Base-by-base conservation (phyloP, 92 coral and sea anemone species). In the Meandrina meandrites region DNA sequence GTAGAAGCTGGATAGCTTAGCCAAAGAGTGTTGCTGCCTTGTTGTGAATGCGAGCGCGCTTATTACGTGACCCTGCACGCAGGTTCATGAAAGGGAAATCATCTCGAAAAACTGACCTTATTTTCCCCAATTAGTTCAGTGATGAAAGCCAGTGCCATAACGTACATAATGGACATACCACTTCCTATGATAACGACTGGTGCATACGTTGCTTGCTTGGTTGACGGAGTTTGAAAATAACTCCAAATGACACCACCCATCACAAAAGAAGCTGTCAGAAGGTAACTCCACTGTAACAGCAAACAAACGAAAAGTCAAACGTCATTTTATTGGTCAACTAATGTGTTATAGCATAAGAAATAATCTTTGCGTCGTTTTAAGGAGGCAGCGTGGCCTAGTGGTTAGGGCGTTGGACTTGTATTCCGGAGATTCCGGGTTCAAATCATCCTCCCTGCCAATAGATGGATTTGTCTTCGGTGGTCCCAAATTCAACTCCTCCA, bases 91-190 rank as follows among this genome's bases (percentile, higher is more conserved):
- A 48, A 28, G 5, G 6, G 35, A 2, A 0, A 66, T 66, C 34
- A 66, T 17, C 70, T 28, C 17, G 12, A 22, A 28, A 45, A 8
- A 81, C 86, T 34, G 4, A 82, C 86, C 86, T 28, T 82, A 19
- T 71, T 40, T 28, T 69, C 48, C 9, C 78, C 69, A 21, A 71
- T 71, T 9, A 82, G 68, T 22, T 82, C 86, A 9, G 86, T 71
- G 32, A 50, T n/a, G 47, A 69, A 82, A 7, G 66, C 68, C 19
- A 82, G 42, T 9, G 78, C 48, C 68, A 82, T 82, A 15, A 82
- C 78, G 14, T 69, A 50, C 78, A 82, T 82, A 30, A 82, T 53
- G 32, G 86, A 82, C 86, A 82, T 70, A 45, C 86, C 86, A 42
- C 45, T 30, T 70, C 86, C 78, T 15, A 82, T 69, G 15, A 82